Evolutionary conservation across 2,888 invertebrate species (phyloP).

Genomic region (Drosophila paucipuncta): DNA sequence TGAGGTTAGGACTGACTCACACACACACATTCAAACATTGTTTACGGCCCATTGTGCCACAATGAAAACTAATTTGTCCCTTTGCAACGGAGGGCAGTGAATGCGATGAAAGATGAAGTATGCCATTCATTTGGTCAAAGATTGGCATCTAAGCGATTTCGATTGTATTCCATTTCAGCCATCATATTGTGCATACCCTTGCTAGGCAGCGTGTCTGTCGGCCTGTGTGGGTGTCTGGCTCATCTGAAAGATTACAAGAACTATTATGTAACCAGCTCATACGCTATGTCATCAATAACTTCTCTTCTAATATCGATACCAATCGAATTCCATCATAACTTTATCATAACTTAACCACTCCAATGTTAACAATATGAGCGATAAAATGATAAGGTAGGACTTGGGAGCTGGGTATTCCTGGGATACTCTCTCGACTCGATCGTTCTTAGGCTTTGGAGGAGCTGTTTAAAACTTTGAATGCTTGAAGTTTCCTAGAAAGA

Average conservation of each 20-base stretch:
- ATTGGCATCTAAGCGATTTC: neutral
- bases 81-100: neutral
- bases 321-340: neutral
- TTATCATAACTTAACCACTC: no score
- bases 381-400: no score
- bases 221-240: neutral
- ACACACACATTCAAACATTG: neutral
- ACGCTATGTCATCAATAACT: no score
- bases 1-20: neutral
- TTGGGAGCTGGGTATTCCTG: neutral
- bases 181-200: neutral
- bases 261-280: no score
- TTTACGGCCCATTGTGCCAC: neutral
- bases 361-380: no score
- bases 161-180: neutral
- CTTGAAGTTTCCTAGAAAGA: neutral
- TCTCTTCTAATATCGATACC: neutral
- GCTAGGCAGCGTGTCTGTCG: neutral
- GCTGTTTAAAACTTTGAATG: neutral
- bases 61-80: constrained; percentile 1
- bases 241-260: neutral
- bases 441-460: neutral
- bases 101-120: neutral
- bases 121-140: neutral
- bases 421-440: neutral